Percentiles rank a stretch among this genome's conserved stretches.
Evolutionary conservation across 2,888 invertebrate species (phyloP).

Genomic region (Drosophila mayaguana): DNA sequence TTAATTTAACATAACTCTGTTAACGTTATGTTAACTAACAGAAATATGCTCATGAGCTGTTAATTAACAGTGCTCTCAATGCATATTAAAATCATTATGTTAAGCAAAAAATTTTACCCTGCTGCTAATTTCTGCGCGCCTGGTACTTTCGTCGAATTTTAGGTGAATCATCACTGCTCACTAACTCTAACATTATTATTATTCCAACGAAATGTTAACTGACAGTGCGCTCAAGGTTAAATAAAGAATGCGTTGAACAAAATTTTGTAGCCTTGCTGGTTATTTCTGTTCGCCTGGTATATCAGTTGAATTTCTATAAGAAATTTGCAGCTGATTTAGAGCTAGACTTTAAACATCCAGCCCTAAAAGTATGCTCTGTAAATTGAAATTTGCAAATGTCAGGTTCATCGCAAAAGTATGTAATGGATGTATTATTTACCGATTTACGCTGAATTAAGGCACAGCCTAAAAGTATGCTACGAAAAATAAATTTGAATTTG

Average conservation of each 20-base stretch:
- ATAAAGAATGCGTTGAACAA: not conserved
- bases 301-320: not conserved
- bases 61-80: not conserved
- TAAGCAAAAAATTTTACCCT: not conserved
- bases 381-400: not conserved
- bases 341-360: not conserved
- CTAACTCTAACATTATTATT: too few relatives aligned
- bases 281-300: constrained; percentile 6
- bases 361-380: not conserved
- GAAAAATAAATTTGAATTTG: not conserved
- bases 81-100: not conserved
- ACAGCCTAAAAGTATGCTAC: not conserved
- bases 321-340: not conserved
- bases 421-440: too few relatives aligned
- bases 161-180: too few relatives aligned
- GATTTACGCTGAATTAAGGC: too few relatives aligned
- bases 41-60: too few relatives aligned
- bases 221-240: not conserved
- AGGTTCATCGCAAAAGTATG: not conserved
- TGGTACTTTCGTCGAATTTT: too few relatives aligned
- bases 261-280: not conserved
- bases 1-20: not conserved
- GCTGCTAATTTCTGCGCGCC: constrained; percentile 2
- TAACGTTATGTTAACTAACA: not conserved
- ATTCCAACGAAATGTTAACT: too few relatives aligned